phyloP scores from a whole-genome alignment of 1,140 invertebrate species.

The Neoseiulus cucumeris region DNA sequence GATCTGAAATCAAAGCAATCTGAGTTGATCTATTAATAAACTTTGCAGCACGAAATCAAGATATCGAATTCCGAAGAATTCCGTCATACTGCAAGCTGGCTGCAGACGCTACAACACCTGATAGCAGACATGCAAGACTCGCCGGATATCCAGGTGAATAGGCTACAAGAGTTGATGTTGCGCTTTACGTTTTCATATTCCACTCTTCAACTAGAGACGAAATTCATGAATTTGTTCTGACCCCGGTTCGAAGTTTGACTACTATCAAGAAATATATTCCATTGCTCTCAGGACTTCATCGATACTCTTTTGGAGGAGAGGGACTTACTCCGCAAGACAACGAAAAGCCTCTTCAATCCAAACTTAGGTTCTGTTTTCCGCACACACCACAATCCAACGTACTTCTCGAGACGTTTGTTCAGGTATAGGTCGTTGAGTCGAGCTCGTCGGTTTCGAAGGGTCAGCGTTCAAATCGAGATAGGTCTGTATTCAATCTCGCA shows the following conservation, averaged over 20 bases:
- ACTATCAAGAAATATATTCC: no score
- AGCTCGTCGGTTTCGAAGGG: no score
- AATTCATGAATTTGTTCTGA: no score
- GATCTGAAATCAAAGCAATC: no score
- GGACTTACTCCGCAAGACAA: slow-evolving; percentile 52
- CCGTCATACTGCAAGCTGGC: slow-evolving; percentile 71
- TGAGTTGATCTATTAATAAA: no score
- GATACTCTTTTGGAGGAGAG: slow-evolving; percentile 59
- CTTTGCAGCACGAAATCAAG: slow-evolving; percentile 80
- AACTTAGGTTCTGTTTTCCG: slow-evolving; percentile 90
- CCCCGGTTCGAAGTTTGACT: no score
- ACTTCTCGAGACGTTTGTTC: slow-evolving; percentile 78
- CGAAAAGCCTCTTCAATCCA: slow-evolving; percentile 74
- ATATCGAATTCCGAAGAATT: slow-evolving; percentile 63
- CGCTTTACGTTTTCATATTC: no score
- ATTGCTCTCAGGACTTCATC: slow-evolving; percentile 43
- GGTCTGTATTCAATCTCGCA: no score
- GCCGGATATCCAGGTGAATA: slow-evolving; percentile 23
- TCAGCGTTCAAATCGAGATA: background rate
- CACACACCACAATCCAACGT: slow-evolving; percentile 91
- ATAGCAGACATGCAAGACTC: slow-evolving; percentile 43
- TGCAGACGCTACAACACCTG: slow-evolving; percentile 70
- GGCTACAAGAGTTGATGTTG: no score
- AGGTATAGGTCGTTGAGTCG: slow-evolving; percentile 35
- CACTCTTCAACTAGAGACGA: no score